These are phyloP conservation scores for Drosophila dives DNA, from an alignment of 2,888 invertebrate genomes.

Conservation along the genomic window DNA sequence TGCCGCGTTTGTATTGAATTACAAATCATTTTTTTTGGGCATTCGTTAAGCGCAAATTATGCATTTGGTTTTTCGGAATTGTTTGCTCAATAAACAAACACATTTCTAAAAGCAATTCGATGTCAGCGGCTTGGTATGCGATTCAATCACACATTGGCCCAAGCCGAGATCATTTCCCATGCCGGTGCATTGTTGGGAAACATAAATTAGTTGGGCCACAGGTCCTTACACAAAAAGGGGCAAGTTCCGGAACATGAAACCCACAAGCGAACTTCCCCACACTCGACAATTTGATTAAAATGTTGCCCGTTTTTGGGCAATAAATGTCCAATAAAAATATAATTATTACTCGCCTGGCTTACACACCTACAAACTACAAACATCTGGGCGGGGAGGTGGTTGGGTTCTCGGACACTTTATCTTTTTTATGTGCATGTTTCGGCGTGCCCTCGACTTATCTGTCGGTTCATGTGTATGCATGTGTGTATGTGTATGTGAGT, in stretches of 20 bases:
- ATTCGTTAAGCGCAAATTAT: slow-evolving; percentile 44
- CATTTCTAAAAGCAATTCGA: slow-evolving; percentile 57
- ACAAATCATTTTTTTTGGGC: slow-evolving; percentile 46
- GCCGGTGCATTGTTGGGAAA: slow-evolving; percentile 22
- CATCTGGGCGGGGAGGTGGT: slow-evolving; percentile 23
- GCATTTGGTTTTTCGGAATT: slow-evolving; percentile 28
- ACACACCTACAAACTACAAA: slow-evolving; percentile 60
- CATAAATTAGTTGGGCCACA: slow-evolving; percentile 56
- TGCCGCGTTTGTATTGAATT: slow-evolving; percentile 64
- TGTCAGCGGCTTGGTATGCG: slow-evolving; percentile 28
- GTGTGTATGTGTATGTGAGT: slow-evolving; percentile 4
- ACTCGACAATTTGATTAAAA: slow-evolving; percentile 72
- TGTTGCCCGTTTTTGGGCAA: slow-evolving; percentile 75
- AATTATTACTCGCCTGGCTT: slow-evolving; percentile 81
- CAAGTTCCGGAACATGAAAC: slow-evolving; percentile 52
- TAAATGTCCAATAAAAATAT: slow-evolving; percentile 84
- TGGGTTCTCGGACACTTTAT: slow-evolving; percentile 52
- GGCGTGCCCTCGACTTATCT: slow-evolving; percentile 60
- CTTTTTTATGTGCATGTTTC: slow-evolving; percentile 67
- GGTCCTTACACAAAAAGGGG: slow-evolving; percentile 46
- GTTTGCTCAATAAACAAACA: slow-evolving; percentile 58
- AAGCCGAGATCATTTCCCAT: slow-evolving; percentile 27
- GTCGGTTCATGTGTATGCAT: slow-evolving; percentile 25
- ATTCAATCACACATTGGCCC: neutral
- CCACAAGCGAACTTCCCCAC: slow-evolving; percentile 9